Evolutionary conservation across 2,888 invertebrate genomes (phyloP).

Genomic region (Melieria picta): DNA sequence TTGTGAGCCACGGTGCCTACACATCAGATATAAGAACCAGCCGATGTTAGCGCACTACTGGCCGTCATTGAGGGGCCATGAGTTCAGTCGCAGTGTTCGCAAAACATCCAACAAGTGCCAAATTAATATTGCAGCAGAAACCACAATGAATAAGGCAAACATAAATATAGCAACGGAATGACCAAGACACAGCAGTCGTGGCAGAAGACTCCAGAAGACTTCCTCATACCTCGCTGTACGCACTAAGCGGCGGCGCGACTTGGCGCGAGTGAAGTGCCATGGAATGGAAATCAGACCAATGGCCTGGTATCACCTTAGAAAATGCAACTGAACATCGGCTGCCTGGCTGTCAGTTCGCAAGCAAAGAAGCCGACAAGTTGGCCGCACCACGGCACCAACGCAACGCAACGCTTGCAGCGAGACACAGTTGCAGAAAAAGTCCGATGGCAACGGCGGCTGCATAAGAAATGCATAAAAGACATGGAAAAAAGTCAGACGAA

Average conservation of each 20-base stretch:
- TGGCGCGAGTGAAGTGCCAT: too few species aligned
- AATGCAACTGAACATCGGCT: slow-evolving; percentile 49
- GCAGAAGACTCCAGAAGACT: slow-evolving; percentile 1
- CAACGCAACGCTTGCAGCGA: slow-evolving; percentile 9
- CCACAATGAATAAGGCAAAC: background rate
- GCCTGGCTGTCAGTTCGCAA: background rate
- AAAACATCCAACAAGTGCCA: background rate
- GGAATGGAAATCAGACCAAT: slow-evolving; percentile 58
- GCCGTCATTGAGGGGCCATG: background rate
- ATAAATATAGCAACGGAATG: too few species aligned
- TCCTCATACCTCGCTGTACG: background rate
- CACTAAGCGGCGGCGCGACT: too few species aligned
- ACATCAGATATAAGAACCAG: background rate
- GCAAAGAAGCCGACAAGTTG: slow-evolving; percentile 32
- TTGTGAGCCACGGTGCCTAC: background rate
- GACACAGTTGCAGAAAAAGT: slow-evolving; percentile 11
- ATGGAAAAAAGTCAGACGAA: slow-evolving; percentile 21
- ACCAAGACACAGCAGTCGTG: too few species aligned
- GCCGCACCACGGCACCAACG: background rate
- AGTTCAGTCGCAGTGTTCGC: background rate
- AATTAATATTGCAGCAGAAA: slow-evolving; percentile 3
- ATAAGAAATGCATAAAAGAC: slow-evolving; percentile 10
- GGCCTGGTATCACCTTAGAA: slow-evolving; percentile 62
- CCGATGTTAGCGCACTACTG: background rate
- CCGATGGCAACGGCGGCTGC: slow-evolving; percentile 18